Evolutionary conservation across 2,113 vertebrate species (phyloP), one percentile per base, ranked within the genome.

Genomic region (Lichenostomus cassidix): DNA sequence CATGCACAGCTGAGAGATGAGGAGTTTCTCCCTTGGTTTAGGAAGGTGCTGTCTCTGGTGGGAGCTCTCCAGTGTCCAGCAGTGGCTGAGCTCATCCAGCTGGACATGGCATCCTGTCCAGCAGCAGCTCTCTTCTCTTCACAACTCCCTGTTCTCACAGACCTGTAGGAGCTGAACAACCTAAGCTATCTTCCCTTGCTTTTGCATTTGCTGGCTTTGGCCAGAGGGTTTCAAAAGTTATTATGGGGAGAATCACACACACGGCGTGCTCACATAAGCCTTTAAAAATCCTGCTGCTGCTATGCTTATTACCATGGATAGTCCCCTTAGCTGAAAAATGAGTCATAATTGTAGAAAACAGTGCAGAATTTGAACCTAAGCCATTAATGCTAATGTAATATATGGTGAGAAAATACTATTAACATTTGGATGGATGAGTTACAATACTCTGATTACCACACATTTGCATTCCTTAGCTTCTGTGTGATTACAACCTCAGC

Each of bases 361-460:
- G 85, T 63, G 44, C 83, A 92, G 94, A 93, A 92, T 93, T 95
- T 86, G 90, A 92, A 92, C 88, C 60, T 83, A 93, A 93, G 92
- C 87, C 82, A 93, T 94, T 97, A 96, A 94, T 78, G 83, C 73
- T 92, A 95, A 78, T 94, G 90, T 87, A 94, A 96, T 91, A 88
- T 87, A 90, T 67, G 69, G 95, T 95, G 93, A 93, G 95, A 94
- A 96, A 96, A 97, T 92, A 88, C 90, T 92, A 93, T 95, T 92
- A 97, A 93, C 88, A 50, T 91, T 83, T 90, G 88, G 92, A 92
- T 77, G 80, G 95, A 94, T 93, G 92, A 92, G 76, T 92, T 97
- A 96, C 90, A 93, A 80, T 81, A 71, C 56, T 88, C 79, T 86
- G 79, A 93, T 94, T 94, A 94, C 83, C 65, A 64, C 90, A 89